Evolutionary conservation across 2,113 vertebrate species (phyloP).

Genomic region (Daphoenositta chrysoptera): DNA sequence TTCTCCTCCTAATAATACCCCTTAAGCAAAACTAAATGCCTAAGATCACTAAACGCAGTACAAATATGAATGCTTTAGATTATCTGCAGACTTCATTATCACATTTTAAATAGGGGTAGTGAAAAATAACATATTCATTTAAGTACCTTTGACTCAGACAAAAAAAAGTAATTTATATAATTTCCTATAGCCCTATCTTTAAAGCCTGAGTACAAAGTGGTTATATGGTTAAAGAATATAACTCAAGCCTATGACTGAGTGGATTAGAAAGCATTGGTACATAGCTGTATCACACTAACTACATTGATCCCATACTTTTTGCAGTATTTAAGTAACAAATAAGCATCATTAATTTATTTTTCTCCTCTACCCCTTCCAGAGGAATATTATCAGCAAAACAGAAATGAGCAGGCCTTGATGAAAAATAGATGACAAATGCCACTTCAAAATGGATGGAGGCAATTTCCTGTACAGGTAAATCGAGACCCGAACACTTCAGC

Average conservation of each 20-base stretch:
- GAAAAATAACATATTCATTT: neutral
- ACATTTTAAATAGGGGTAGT: neutral
- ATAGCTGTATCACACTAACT: neutral
- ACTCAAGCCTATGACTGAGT: neutral
- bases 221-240: neutral
- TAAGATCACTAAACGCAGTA: neutral
- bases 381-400: neutral
- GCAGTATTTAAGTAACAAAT: neutral
- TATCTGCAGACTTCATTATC: neutral
- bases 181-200: neutral
- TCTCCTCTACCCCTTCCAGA: neutral
- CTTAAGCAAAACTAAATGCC: neutral
- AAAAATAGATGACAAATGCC: conserved; percentile 27
- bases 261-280: neutral
- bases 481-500: conserved; percentile 3
- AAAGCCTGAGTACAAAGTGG: neutral
- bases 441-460: conserved; percentile 5
- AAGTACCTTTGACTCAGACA: neutral
- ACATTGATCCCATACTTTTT: neutral
- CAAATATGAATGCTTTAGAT: neutral
- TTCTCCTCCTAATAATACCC: neutral
- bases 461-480: conserved; percentile 9
- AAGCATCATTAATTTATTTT: neutral
- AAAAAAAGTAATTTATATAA: neutral
- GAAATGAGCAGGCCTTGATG: neutral